Evolutionary conservation across 1,140 invertebrate genomes (phyloP).

Genomic region (Acyrthosiphon pisum): DNA sequence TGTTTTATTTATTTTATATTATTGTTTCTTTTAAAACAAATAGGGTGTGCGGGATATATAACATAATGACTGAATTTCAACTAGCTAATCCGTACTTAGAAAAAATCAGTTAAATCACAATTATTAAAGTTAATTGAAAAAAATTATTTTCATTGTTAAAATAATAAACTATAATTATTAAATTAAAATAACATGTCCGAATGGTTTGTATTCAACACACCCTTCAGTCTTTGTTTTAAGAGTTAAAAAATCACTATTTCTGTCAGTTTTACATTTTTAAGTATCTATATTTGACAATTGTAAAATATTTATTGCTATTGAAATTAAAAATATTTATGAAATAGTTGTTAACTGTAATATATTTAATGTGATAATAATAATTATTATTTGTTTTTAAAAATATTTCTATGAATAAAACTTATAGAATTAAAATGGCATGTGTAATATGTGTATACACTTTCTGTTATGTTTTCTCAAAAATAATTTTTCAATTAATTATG

Average conservation of each 20-base stretch:
- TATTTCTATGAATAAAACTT: background rate
- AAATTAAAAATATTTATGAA: constrained; percentile 46
- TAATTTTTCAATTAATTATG: background rate
- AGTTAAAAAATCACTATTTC: background rate
- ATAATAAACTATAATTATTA: background rate
- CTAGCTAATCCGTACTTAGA: constrained; percentile 25
- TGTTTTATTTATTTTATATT: constrained; percentile 39
- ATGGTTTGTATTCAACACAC: constrained; percentile 1
- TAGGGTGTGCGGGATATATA: background rate
- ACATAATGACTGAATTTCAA: background rate
- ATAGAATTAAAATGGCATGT: background rate
- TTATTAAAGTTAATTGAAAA: background rate
- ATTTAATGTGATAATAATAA: constrained; percentile 22
- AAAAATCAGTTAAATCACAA: background rate
- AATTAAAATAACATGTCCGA: background rate
- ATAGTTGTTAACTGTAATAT: constrained; percentile 21
- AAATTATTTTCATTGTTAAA: background rate
- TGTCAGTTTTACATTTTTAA: constrained; percentile 27
- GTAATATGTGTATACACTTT: background rate
- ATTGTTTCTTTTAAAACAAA: constrained; percentile 21
- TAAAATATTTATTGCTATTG: constrained; percentile 39
- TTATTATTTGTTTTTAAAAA: background rate
- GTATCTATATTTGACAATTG: constrained; percentile 6
- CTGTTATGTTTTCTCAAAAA: background rate
- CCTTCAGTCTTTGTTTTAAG: background rate